Conservation (phyloP, 2,113 vertebrate genomes). For the Sakesphorus luctuosus region DNA sequence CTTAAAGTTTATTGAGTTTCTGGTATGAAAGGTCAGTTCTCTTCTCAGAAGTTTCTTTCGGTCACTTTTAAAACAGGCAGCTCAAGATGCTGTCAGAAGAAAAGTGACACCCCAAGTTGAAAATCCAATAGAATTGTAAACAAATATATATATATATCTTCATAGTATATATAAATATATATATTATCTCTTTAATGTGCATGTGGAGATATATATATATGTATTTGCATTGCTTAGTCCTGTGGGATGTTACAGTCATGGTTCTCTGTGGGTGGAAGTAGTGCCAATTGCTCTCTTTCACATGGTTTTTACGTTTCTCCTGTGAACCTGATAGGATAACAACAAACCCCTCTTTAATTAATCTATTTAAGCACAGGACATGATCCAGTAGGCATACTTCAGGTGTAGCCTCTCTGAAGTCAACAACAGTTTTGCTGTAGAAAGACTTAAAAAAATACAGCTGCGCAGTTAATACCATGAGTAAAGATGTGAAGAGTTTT, state of each 20-base stretch:
- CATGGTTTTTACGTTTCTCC: not conserved
- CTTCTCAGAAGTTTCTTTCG: not conserved
- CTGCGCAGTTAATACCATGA: not conserved
- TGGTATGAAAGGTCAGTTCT: not conserved
- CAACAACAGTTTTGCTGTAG: not conserved
- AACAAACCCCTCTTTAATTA: not conserved
- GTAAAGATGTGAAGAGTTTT: not conserved
- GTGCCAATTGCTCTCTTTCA: not conserved
- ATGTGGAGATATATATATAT: not conserved
- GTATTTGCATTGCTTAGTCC: not conserved
- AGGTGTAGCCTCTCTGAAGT: not conserved
- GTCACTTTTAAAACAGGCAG: not conserved
- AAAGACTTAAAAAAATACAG: not conserved
- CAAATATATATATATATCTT: not conserved
- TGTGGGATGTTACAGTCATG: not conserved
- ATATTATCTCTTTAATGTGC: not conserved
- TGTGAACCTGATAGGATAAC: not conserved
- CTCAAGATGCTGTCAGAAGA: not conserved
- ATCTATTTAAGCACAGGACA: not conserved
- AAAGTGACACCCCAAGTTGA: not conserved
- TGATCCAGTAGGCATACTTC: not conserved
- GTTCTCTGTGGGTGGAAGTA: not conserved
- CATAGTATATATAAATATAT: not conserved
- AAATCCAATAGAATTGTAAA: not conserved
- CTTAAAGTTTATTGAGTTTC: constrained; percentile 51